Evolutionary conservation across 2,888 invertebrate species (phyloP).

Genomic region (Selenia dentaria): DNA sequence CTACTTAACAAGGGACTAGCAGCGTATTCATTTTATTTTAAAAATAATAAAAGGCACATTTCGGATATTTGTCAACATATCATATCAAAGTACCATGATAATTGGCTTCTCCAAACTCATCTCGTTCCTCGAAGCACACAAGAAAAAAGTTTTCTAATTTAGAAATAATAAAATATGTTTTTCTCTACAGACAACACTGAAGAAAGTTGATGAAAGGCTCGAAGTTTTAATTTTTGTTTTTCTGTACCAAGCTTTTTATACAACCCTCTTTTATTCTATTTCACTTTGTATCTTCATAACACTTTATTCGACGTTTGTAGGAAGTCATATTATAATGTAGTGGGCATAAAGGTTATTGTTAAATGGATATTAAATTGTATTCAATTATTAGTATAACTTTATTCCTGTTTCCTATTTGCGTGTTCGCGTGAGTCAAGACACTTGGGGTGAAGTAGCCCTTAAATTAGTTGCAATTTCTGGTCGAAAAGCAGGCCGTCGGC

Average conservation of each 20-base stretch:
- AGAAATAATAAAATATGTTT: constrained; percentile 74
- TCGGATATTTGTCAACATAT: no score
- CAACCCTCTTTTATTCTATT: constrained; percentile 57
- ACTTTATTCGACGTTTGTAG: background rate
- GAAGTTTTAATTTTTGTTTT: constrained; percentile 73
- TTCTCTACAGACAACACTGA: constrained; percentile 59
- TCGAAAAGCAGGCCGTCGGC: constrained; percentile 65
- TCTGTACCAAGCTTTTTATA: constrained; percentile 64
- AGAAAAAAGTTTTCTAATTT: constrained; percentile 77
- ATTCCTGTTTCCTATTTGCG: constrained; percentile 57
- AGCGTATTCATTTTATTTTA: no score
- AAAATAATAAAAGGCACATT: no score
- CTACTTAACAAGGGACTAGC: no score
- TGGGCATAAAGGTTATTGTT: no score
- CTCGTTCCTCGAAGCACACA: constrained; percentile 55
- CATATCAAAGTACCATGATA: no score
- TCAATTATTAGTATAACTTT: constrained; percentile 19
- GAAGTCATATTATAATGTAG: background rate
- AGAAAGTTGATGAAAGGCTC: constrained; percentile 69
- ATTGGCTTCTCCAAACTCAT: constrained; percentile 41
- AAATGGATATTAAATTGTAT: no score
- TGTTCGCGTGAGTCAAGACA: constrained; percentile 76
- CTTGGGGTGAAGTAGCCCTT: constrained; percentile 73
- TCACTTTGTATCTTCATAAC: constrained; percentile 23
- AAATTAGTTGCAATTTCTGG: constrained; percentile 82